These are phyloP conservation scores for Todus mexicanus DNA, from an alignment of 2,797 vertebrate species.

Conservation along the genomic window DNA sequence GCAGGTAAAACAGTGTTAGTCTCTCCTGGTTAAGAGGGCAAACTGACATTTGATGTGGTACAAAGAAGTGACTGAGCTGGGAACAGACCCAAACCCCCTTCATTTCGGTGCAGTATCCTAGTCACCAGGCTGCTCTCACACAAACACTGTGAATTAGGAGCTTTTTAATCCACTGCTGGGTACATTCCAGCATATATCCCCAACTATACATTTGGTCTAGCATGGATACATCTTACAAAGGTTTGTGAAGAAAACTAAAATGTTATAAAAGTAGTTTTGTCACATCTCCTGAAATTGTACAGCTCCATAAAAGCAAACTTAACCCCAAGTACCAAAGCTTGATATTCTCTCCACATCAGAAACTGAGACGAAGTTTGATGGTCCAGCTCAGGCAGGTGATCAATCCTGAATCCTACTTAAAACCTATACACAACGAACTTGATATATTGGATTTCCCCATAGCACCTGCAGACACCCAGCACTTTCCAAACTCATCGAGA, in stretches of 20 bases:
- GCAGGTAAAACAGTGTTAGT: neutral
- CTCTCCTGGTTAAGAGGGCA: neutral
- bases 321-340: neutral
- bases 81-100: conserved; percentile 2
- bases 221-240: neutral
- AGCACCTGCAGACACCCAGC: neutral
- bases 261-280: neutral
- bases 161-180: neutral
- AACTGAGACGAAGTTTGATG: neutral
- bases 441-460: neutral
- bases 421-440: neutral
- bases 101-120: neutral
- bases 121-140: neutral
- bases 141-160: neutral
- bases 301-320: neutral
- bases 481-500: neutral
- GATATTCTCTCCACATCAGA: neutral
- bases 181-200: neutral
- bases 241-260: neutral
- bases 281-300: neutral
- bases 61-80: neutral
- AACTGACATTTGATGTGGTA: neutral
- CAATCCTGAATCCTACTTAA: neutral
- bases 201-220: neutral
- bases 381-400: neutral